A percentile compares a stretch with the other conserved stretches of the same genome.
These are phyloP conservation scores for Scaeva pyrastri DNA, from an alignment of 2,888 invertebrate genomes.

Conservation along the genomic window DNA sequence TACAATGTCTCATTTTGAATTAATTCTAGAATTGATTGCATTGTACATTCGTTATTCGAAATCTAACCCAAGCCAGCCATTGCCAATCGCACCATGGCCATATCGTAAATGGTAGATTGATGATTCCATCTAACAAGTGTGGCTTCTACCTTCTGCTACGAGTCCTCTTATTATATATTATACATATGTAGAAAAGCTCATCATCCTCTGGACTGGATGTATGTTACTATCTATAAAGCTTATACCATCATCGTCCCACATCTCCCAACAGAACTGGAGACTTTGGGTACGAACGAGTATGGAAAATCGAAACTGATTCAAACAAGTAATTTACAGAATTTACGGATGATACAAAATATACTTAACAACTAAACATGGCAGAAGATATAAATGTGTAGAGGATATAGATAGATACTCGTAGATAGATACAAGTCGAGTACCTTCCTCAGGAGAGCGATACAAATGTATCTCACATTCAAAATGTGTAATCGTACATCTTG, in stretches of 20 bases:
- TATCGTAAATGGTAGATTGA: conserved; percentile 60
- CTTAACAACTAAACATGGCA: conserved; percentile 27
- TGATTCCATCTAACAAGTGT: conserved; percentile 62
- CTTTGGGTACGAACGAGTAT: not conserved
- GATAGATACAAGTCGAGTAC: too few relatives aligned
- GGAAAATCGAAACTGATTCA: conserved; percentile 58
- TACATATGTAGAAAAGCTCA: too few relatives aligned
- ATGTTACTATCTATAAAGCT: too few relatives aligned
- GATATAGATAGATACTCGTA: not conserved
- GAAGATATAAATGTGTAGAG: conserved; percentile 26
- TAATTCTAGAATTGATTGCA: conserved; percentile 37
- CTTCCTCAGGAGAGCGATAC: conserved; percentile 5
- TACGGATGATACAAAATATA: conserved; percentile 30
- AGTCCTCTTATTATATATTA: too few relatives aligned
- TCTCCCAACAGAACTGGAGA: too few relatives aligned
- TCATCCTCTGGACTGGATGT: too few relatives aligned
- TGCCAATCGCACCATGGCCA: too few relatives aligned
- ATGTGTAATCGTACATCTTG: conserved; percentile 69
- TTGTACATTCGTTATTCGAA: conserved; percentile 2
- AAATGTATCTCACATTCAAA: conserved; percentile 44
- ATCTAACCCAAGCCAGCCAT: conserved; percentile 32
- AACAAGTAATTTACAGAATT: conserved; percentile 71
- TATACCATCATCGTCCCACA: too few relatives aligned
- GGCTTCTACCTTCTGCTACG: not conserved
- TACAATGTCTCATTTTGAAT: conserved; percentile 44